phyloP scores from a whole-genome alignment of 2,797 vertebrate genomes.

The Philypnodon macrostomus region DNA sequence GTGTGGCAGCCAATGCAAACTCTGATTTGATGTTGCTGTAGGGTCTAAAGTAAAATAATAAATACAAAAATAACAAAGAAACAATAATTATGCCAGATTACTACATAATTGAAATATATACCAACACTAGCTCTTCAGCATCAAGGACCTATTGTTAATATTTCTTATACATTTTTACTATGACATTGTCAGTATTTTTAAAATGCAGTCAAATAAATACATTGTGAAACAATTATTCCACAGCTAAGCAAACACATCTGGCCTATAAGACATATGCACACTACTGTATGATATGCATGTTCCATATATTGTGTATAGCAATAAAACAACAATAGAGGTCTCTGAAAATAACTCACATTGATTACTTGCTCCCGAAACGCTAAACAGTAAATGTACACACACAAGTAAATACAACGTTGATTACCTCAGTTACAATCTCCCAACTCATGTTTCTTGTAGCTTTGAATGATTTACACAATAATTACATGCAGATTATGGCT shows the following conservation, averaged over 20 bases:
- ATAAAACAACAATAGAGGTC: background rate
- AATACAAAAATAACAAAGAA: no score
- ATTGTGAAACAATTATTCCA: background rate
- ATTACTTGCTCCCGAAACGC: background rate
- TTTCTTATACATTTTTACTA: no score
- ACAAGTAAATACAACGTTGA: slow-evolving; percentile 5
- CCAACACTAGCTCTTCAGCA: no score
- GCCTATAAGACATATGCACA: background rate
- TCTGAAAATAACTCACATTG: background rate
- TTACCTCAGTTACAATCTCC: slow-evolving; percentile 2
- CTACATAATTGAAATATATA: no score
- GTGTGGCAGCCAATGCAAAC: no score
- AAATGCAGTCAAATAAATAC: background rate
- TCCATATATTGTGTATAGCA: background rate
- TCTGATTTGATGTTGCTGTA: no score
- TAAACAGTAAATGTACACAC: slow-evolving; percentile 2
- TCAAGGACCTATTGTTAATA: no score
- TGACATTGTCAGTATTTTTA: no score
- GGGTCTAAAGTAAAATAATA: no score
- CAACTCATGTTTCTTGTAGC: slow-evolving; percentile 7
- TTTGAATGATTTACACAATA: slow-evolving; percentile 10
- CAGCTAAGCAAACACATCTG: no score
- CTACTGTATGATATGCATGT: no score
- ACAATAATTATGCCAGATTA: no score
- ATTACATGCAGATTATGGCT: slow-evolving; percentile 6